These are phyloP conservation scores for Elgonia sp. DNA, from an alignment of 2,888 invertebrate genomes.

Conservation along the genomic window DNA sequence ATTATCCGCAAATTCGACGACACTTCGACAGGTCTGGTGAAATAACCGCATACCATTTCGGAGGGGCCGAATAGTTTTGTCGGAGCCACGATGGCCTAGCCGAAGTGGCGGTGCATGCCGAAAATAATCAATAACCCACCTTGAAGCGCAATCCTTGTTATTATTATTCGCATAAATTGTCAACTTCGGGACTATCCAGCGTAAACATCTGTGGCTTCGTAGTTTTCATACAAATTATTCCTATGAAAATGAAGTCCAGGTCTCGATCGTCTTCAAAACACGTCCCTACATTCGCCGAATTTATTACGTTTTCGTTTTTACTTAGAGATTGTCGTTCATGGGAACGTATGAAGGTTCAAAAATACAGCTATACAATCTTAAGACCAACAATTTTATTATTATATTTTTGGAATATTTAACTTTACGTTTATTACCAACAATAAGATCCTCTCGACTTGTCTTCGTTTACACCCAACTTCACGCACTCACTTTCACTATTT, in stretches of 20 bases:
- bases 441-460: constrained; percentile 63
- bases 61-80: constrained; percentile 62
- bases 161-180: constrained; percentile 75
- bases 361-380: too few species aligned
- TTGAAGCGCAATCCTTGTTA: constrained; percentile 57
- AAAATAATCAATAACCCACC: constrained; percentile 72
- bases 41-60: constrained; percentile 76
- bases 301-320: constrained; percentile 53
- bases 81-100: constrained; percentile 38
- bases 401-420: constrained; percentile 76
- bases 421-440: constrained; percentile 71
- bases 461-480: constrained; percentile 38
- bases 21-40: constrained; percentile 74
- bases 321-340: constrained; percentile 40
- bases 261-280: constrained; percentile 11
- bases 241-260: constrained; percentile 48
- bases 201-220: constrained; percentile 62
- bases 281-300: constrained; percentile 26
- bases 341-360: too few species aligned
- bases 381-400: too few species aligned
- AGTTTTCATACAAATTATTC: constrained; percentile 40
- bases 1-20: constrained; percentile 78
- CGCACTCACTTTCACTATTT: constrained; percentile 66
- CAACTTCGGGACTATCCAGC: constrained; percentile 45
- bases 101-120: constrained; percentile 42